A percentile compares a stretch with the other conserved stretches of the same genome.
Evolutionary conservation across 2,797 vertebrate species (phyloP).

Genomic region (Melanotaenia pygmaea): DNA sequence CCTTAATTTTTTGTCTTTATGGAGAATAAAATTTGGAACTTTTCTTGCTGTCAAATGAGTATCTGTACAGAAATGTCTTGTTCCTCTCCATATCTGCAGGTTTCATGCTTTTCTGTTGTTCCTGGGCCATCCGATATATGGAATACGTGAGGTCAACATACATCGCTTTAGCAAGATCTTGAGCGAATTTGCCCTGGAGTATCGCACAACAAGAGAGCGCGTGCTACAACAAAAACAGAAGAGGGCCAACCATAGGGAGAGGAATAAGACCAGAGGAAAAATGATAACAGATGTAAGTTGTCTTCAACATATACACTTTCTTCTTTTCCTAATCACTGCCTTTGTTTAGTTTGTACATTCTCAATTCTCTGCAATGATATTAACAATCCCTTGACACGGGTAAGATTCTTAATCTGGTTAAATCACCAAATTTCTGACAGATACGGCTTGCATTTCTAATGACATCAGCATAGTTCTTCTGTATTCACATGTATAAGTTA

Average conservation of each 20-base stretch:
- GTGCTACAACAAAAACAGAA: conserved; percentile 98
- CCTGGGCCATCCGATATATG: conserved; percentile 92
- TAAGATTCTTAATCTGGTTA: conserved; percentile 52
- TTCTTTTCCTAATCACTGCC: conserved; percentile 40
- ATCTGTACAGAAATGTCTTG: neutral
- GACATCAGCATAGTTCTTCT: conserved; percentile 58
- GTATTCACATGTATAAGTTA: conserved; percentile 65
- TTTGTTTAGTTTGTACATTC: conserved; percentile 55
- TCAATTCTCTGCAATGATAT: conserved; percentile 46
- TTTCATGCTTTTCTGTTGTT: conserved; percentile 97
- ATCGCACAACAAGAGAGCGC: conserved; percentile 95
- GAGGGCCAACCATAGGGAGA: conserved; percentile 95
- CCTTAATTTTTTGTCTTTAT: neutral
- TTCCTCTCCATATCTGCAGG: conserved; percentile 75
- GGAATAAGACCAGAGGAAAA: conserved; percentile 98
- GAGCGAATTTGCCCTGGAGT: conserved; percentile 96
- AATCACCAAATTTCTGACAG: conserved; percentile 37
- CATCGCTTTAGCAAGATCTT: conserved; percentile 96
- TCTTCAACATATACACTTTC: conserved; percentile 28
- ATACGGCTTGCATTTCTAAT: conserved; percentile 40
- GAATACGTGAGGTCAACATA: conserved; percentile 93
- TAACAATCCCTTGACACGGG: conserved; percentile 36
- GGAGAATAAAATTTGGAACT: neutral
- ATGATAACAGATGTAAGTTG: conserved; percentile 98
- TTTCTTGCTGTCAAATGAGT: neutral